Conservation (phyloP, 2,797 vertebrate genomes). For the Hippopotamyrus pictus region DNA sequence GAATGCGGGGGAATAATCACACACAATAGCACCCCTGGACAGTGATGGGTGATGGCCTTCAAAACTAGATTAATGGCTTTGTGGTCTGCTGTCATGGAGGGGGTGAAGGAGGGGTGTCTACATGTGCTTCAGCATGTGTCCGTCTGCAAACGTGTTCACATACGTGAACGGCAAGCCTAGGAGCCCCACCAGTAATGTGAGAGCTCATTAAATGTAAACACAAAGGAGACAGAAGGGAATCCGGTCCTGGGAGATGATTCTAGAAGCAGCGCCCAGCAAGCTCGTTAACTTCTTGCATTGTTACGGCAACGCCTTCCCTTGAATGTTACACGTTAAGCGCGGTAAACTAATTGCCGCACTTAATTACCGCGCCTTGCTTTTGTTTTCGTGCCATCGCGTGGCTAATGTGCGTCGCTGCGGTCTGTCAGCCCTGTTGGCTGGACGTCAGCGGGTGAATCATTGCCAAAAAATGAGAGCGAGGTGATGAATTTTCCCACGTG, state of each 20-base stretch:
- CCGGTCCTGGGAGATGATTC: background rate
- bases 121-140: background rate
- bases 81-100: background rate
- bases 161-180: background rate
- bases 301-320: background rate
- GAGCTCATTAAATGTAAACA: background rate
- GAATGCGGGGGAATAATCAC: background rate
- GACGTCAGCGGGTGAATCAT: background rate
- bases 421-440: background rate
- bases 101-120: background rate
- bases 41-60: conserved; percentile 11
- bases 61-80: conserved; percentile 10
- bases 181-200: background rate
- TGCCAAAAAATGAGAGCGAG: background rate
- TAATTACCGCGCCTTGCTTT: background rate
- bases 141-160: background rate
- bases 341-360: background rate
- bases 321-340: background rate
- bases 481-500: background rate
- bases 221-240: background rate
- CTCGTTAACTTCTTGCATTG: background rate
- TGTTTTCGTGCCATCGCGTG: background rate
- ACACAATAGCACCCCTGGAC: background rate
- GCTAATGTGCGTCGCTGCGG: background rate
- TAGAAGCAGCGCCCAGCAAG: background rate